phyloP scores from a whole-genome alignment of 2,113 vertebrate species.

The Mirounga angustirostris region DNA sequence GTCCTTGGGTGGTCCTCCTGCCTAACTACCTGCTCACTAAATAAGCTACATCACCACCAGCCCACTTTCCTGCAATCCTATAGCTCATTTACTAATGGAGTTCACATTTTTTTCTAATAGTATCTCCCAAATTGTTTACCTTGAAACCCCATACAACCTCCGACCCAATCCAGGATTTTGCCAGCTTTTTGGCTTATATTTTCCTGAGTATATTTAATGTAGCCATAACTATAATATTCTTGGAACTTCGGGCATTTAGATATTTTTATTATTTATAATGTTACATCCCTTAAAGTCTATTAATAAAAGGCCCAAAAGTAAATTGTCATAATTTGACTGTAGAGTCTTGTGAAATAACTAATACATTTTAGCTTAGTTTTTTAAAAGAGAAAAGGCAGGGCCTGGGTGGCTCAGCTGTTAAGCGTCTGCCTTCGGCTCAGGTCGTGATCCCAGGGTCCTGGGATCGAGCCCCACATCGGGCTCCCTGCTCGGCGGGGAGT shows the following conservation, averaged over 20 bases:
- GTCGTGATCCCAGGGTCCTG: too few species aligned
- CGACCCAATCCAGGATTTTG: background rate
- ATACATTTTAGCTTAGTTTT: background rate
- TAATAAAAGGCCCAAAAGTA: constrained; percentile 19
- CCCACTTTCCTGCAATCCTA: background rate
- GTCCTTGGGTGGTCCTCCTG: background rate
- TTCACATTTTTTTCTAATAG: background rate
- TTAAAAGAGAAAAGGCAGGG: constrained; percentile 2
- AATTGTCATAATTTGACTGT: background rate
- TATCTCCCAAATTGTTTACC: background rate
- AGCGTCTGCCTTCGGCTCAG: too few species aligned
- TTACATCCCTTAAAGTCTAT: background rate
- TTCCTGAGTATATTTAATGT: background rate
- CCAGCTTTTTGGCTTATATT: background rate
- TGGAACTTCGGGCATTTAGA: background rate
- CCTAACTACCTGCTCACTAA: background rate
- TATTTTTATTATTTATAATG: background rate
- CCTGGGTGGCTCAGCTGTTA: too few species aligned
- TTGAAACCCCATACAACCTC: background rate
- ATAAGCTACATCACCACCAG: fast-evolving
- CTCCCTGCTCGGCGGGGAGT: too few species aligned
- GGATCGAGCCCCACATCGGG: too few species aligned
- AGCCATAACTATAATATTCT: background rate
- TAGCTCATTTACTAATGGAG: background rate
- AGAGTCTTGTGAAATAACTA: background rate